Evolutionary conservation across 2,888 invertebrate genomes (phyloP).

Genomic region (Himalopsyche japonica): DNA sequence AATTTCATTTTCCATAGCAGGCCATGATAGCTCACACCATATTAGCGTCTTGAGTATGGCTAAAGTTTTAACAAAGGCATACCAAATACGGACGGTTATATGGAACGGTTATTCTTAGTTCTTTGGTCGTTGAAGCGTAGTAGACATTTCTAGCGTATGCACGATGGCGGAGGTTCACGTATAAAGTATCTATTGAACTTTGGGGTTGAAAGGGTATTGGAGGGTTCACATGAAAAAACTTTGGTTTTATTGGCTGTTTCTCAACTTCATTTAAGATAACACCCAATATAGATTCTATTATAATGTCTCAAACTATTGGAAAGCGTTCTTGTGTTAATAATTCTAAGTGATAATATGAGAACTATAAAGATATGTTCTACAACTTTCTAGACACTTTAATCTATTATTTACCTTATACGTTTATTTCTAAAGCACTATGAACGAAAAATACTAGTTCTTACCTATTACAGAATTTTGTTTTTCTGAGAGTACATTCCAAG

Average conservation of each 20-base stretch:
- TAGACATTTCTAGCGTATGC: slow-evolving; percentile 22
- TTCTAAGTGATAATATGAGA: too few relatives aligned
- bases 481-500: too few relatives aligned
- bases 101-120: slow-evolving; percentile 32
- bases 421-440: too few relatives aligned
- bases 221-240: neutral
- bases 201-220: slow-evolving; percentile 2
- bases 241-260: neutral
- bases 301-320: neutral
- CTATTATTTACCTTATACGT: too few relatives aligned
- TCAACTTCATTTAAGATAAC: neutral
- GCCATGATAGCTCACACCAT: slow-evolving; percentile 28
- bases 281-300: neutral
- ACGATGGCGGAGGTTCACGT: slow-evolving; percentile 4
- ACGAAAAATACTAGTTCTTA: too few relatives aligned
- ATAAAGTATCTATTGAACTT: slow-evolving; percentile 2
- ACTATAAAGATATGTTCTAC: too few relatives aligned
- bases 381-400: too few relatives aligned
- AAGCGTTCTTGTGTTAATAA: too few relatives aligned
- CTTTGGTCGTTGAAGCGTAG: slow-evolving; percentile 26
- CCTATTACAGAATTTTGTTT: too few relatives aligned
- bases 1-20: neutral
- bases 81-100: slow-evolving; percentile 22
- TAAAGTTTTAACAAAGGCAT: slow-evolving; percentile 30
- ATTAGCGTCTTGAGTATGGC: slow-evolving; percentile 22